Percentiles rank a stretch among this genome's conserved stretches.
Conservation (phyloP, 64 coral and sea anemone genomes). For the Hydrozoanthus tunicans region DNA sequence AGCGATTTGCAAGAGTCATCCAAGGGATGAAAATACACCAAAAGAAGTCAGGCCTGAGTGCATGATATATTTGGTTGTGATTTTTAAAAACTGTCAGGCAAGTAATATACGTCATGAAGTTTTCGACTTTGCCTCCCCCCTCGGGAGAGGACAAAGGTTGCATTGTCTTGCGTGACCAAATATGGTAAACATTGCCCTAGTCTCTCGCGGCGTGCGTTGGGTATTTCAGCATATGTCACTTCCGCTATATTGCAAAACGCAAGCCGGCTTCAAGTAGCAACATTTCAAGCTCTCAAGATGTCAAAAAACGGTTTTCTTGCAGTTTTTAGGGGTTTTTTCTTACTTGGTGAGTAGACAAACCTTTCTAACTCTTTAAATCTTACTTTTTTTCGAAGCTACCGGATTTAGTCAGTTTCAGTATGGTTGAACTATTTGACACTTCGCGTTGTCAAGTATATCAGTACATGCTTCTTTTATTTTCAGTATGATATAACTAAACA, state of each 20-base stretch:
- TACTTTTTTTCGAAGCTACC: no score
- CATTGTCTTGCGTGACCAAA: neutral
- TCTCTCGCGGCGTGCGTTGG: constrained; percentile 2
- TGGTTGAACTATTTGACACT: no score
- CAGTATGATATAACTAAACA: no score
- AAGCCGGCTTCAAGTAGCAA: neutral
- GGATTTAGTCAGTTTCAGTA: no score
- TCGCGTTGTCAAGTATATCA: no score
- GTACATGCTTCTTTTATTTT: no score
- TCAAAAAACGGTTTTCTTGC: neutral
- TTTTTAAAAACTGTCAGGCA: no score
- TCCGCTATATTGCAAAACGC: neutral
- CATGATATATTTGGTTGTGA: no score
- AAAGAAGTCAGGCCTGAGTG: no score
- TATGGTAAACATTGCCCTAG: constrained; percentile 2
- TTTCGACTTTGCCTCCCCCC: neutral
- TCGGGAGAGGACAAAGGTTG: neutral
- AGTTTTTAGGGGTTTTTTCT: neutral
- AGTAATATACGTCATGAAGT: no score
- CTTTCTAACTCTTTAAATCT: neutral
- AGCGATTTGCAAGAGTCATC: no score
- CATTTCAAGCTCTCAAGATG: neutral
- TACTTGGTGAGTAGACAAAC: neutral
- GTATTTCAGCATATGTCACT: neutral
- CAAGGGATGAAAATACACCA: no score